Conservation (phyloP, 2,113 vertebrate genomes). For the Tachycineta bicolor region DNA sequence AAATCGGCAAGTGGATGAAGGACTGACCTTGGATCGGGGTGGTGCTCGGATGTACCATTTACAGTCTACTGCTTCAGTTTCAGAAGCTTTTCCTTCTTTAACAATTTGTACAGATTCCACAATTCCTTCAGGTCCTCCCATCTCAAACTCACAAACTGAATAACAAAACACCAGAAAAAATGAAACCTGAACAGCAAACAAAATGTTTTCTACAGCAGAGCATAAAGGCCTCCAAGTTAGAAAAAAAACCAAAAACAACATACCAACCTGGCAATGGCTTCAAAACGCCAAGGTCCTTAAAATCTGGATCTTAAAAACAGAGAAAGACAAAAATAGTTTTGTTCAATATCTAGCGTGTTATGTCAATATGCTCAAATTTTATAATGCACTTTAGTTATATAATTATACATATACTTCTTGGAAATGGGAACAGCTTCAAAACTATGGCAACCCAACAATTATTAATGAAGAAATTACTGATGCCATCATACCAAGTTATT, state of each 20-base stretch:
- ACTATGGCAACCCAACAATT: background rate
- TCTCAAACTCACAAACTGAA: constrained; percentile 96
- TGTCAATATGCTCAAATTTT: background rate
- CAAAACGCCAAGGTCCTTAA: constrained; percentile 93
- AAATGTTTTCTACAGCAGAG: constrained; percentile 60
- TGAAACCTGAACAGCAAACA: constrained; percentile 71
- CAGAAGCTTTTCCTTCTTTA: constrained; percentile 93
- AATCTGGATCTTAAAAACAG: constrained; percentile 94
- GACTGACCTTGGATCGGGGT: constrained; percentile 95
- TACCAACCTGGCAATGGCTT: constrained; percentile 98
- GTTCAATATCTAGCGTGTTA: background rate
- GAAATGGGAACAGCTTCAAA: background rate
- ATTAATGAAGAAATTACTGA: background rate
- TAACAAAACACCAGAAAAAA: constrained; percentile 69
- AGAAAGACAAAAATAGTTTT: constrained; percentile 72
- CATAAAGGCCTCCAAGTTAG: constrained; percentile 22
- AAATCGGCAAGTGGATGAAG: constrained; percentile 23
- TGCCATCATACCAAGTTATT: background rate
- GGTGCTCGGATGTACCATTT: constrained; percentile 98
- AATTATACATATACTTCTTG: background rate
- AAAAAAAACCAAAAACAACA: constrained; percentile 33
- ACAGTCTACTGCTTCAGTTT: constrained; percentile 94
- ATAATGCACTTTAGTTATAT: background rate
- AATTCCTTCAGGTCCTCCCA: constrained; percentile 96
- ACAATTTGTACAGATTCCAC: constrained; percentile 95